These are phyloP conservation scores for Limenitis arthemis DNA, from an alignment of 2,888 invertebrate species.

Conservation along the genomic window DNA sequence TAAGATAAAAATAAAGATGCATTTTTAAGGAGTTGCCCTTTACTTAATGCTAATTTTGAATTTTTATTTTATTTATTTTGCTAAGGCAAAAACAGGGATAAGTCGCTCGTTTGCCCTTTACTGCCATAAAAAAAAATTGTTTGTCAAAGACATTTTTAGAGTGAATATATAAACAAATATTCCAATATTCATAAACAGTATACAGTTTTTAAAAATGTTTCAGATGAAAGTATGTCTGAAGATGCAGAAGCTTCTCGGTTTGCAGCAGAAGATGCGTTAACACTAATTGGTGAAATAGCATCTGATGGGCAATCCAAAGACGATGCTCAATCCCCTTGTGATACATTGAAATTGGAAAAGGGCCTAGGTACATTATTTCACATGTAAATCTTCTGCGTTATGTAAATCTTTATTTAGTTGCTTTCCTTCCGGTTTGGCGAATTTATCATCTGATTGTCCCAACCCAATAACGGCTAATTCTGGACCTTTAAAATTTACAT, in stretches of 20 bases:
- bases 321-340: slow-evolving; percentile 19
- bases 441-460: slow-evolving; percentile 52
- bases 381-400: slow-evolving; percentile 72
- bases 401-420: slow-evolving; percentile 44
- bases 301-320: slow-evolving; percentile 34
- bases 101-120: no score
- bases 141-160: no score
- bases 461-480: slow-evolving; percentile 86
- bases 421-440: slow-evolving; percentile 52
- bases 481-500: slow-evolving; percentile 64
- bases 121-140: no score
- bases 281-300: slow-evolving; percentile 52
- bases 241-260: slow-evolving; percentile 57
- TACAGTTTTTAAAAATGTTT: not conserved
- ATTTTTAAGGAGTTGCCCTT: no score
- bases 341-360: slow-evolving; percentile 38
- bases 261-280: slow-evolving; percentile 54
- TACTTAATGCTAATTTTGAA: no score
- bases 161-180: no score
- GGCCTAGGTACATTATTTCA: slow-evolving; percentile 45
- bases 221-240: slow-evolving; percentile 39
- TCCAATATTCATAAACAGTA: no score
- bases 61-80: no score
- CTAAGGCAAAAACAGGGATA: no score
- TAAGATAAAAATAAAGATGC: not conserved